phyloP scores from a whole-genome alignment of 2,113 vertebrate species.

The Bambusicola thoracicus region DNA sequence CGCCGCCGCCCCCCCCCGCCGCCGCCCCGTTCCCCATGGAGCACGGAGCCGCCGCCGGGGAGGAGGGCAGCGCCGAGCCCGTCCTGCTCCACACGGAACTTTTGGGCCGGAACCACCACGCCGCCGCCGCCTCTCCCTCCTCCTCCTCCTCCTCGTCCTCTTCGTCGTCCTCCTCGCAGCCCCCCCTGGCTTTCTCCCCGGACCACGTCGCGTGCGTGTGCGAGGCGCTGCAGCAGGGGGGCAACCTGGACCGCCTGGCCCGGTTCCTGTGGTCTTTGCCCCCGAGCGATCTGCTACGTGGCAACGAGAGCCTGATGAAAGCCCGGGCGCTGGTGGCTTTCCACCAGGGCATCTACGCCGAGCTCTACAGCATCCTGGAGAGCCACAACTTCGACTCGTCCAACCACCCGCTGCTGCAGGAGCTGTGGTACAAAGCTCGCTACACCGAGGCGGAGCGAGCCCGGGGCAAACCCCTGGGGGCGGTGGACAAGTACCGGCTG shows the following conservation, averaged over 20 bases:
- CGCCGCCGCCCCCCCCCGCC: slow-evolving; percentile 75
- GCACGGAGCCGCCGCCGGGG: slow-evolving; percentile 84
- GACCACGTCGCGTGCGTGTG: slow-evolving; percentile 99
- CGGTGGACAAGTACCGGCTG: slow-evolving; percentile 98
- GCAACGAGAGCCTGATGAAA: slow-evolving; percentile 98
- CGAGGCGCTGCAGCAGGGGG: slow-evolving; percentile 98
- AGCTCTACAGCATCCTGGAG: slow-evolving; percentile 97
- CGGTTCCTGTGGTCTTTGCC: slow-evolving; percentile 98
- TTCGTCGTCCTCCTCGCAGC: slow-evolving; percentile 79
- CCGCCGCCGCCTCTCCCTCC: slow-evolving; percentile 75
- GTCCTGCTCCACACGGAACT: slow-evolving; percentile 88
- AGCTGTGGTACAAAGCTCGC: slow-evolving; percentile 98
- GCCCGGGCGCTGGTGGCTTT: slow-evolving; percentile 97
- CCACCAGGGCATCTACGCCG: slow-evolving; percentile 96
- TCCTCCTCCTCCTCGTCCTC: slow-evolving; percentile 77
- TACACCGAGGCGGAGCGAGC: slow-evolving; percentile 98
- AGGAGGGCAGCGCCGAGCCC: slow-evolving; percentile 82
- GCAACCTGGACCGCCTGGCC: slow-evolving; percentile 97
- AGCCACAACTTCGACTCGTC: slow-evolving; percentile 95
- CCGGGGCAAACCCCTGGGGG: slow-evolving; percentile 95
- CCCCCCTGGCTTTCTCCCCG: slow-evolving; percentile 93
- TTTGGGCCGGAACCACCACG: slow-evolving; percentile 77
- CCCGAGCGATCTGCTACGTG: slow-evolving; percentile 95
- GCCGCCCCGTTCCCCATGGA: slow-evolving; percentile 86
- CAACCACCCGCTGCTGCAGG: slow-evolving; percentile 96